These are phyloP conservation scores for Scartelaos histophorus DNA, from an alignment of 2,113 vertebrate species.

Conservation along the genomic window DNA sequence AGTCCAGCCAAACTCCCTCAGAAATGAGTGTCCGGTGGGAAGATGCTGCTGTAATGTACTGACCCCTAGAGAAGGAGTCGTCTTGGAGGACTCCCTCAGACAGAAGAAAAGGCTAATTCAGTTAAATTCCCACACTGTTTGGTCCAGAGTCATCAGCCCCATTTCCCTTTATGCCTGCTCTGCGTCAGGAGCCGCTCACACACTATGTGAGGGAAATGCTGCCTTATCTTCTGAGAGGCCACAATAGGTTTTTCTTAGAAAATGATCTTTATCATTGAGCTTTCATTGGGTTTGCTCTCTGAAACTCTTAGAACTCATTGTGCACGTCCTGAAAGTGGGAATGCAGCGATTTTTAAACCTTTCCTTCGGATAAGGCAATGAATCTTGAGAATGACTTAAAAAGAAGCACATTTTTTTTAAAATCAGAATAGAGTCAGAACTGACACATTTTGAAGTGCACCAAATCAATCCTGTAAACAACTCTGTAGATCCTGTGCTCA, in stretches of 20 bases:
- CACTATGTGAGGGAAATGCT: slow-evolving; percentile 29
- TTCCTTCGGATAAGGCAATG: slow-evolving; percentile 32
- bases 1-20: slow-evolving; percentile 35
- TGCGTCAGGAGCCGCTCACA: slow-evolving; percentile 24
- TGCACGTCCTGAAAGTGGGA: slow-evolving; percentile 23
- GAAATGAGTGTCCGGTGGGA: slow-evolving; percentile 22
- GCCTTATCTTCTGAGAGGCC: slow-evolving; percentile 54
- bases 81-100: slow-evolving; percentile 2
- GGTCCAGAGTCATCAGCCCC: slow-evolving; percentile 42
- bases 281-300: slow-evolving; percentile 41
- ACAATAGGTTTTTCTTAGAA: slow-evolving; percentile 46
- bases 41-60: slow-evolving; percentile 29
- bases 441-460: slow-evolving; percentile 22
- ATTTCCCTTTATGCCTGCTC: slow-evolving; percentile 13
- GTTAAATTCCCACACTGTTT: slow-evolving; percentile 38
- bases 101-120: slow-evolving; percentile 30
- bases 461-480: slow-evolving; percentile 25
- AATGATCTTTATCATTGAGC: slow-evolving; percentile 50
- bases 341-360: not conserved
- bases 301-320: slow-evolving; percentile 49
- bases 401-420: slow-evolving; percentile 41
- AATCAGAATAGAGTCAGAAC: slow-evolving; percentile 46
- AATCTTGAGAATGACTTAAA: slow-evolving; percentile 31
- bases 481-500: slow-evolving; percentile 16
- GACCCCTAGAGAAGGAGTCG: slow-evolving; percentile 9